A percentile compares a stretch with the other conserved stretches of the same genome.
phyloP scores from a whole-genome alignment of 1,140 invertebrate genomes.

The Drosophila prosaltans region DNA sequence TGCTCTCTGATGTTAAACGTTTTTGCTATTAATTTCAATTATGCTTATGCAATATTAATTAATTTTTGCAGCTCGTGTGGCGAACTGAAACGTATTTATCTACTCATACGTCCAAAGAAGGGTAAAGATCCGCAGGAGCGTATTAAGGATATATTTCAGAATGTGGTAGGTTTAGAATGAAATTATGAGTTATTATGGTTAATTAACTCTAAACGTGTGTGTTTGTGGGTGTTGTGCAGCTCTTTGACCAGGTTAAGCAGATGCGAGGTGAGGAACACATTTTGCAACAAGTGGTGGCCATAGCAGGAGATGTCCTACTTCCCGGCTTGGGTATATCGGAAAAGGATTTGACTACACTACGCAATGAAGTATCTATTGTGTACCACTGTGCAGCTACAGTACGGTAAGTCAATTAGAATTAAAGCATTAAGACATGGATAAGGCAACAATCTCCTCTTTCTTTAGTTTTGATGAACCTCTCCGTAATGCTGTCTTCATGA shows the following conservation, averaged over 20 bases:
- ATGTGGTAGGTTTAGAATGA: slow-evolving; percentile 84
- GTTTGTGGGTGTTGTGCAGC: slow-evolving; percentile 83
- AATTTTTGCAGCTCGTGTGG: slow-evolving; percentile 84
- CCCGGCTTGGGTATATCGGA: slow-evolving; percentile 89
- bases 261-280: slow-evolving; percentile 85
- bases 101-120: slow-evolving; percentile 91
- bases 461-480: slow-evolving; percentile 88
- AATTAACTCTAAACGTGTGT: background rate
- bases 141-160: slow-evolving; percentile 88
- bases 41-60: slow-evolving; percentile 63
- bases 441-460: background rate
- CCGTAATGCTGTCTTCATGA: slow-evolving; percentile 89
- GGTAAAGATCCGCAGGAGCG: slow-evolving; percentile 89
- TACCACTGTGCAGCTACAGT: slow-evolving; percentile 97
- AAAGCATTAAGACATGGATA: background rate
- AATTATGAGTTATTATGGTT: slow-evolving; percentile 51
- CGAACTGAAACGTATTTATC: slow-evolving; percentile 88
- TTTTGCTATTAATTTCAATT: slow-evolving; percentile 64
- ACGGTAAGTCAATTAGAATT: slow-evolving; percentile 51
- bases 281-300: slow-evolving; percentile 87
- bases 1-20: slow-evolving; percentile 32
- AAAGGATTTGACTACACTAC: slow-evolving; percentile 88
- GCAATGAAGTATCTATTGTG: slow-evolving; percentile 90
- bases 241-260: slow-evolving; percentile 90
- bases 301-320: slow-evolving; percentile 91